Conservation (phyloP, 1,140 invertebrate species). For the Eubasilissa regina region DNA sequence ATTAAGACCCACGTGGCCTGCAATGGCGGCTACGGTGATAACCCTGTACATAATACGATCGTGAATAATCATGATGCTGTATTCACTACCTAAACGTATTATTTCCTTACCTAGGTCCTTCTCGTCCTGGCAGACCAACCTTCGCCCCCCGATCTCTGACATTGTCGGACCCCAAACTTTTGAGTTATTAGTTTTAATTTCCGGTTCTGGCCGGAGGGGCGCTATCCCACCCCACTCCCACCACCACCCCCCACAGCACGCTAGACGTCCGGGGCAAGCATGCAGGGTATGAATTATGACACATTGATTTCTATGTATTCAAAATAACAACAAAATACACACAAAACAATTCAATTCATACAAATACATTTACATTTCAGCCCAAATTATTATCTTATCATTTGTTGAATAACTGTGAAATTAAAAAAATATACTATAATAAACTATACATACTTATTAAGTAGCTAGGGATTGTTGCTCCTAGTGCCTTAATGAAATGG, state of each 20-base stretch:
- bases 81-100: no score
- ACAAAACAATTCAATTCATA: no score
- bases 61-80: no score
- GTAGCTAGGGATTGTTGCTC: no score
- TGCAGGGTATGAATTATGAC: conserved; percentile 27
- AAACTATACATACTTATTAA: no score
- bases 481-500: no score
- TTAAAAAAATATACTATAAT: no score
- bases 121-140: background rate
- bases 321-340: background rate
- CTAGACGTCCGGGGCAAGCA: conserved; percentile 6
- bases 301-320: conserved; percentile 23
- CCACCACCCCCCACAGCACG: background rate
- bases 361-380: background rate
- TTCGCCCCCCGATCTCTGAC: conserved; percentile 16
- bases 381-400: no score
- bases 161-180: conserved; percentile 65
- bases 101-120: background rate
- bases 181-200: conserved; percentile 75
- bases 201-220: conserved; percentile 67
- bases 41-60: no score
- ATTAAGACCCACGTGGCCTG: no score
- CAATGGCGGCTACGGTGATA: no score
- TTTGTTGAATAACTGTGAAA: no score
- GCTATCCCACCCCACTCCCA: background rate